These are phyloP conservation scores for Baronia brevicornis DNA, from an alignment of 2,888 invertebrate species.

Conservation along the genomic window DNA sequence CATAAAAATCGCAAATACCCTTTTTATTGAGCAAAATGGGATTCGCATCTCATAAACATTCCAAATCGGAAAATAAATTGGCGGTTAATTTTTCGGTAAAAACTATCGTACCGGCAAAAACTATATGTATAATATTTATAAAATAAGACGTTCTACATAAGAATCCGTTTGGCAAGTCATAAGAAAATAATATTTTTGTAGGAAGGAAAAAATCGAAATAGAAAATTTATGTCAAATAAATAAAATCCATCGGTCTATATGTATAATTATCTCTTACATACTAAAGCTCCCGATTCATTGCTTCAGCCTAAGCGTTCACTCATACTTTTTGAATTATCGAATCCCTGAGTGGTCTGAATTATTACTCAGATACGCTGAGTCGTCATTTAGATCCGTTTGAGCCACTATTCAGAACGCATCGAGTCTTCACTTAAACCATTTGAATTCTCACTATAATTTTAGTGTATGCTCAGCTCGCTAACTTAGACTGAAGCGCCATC, in stretches of 20 bases:
- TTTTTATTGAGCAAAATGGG: constrained; percentile 10
- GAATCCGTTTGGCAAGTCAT: constrained; percentile 48
- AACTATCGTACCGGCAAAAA: constrained; percentile 19
- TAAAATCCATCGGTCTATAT: constrained; percentile 6
- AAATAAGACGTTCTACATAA: constrained; percentile 30
- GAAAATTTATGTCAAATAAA: constrained; percentile 10
- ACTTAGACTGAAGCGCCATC: constrained; percentile 5
- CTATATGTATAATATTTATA: constrained; percentile 18
- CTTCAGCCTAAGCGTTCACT: too few species aligned
- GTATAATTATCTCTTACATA: too few species aligned
- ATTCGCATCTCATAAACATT: constrained; percentile 4
- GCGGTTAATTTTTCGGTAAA: constrained; percentile 19
- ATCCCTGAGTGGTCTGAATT: too few species aligned
- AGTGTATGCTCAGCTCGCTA: constrained; percentile 8
- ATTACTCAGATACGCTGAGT: too few species aligned
- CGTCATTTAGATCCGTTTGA: too few species aligned
- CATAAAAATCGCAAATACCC: constrained; percentile 8
- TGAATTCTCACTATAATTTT: constrained; percentile 2
- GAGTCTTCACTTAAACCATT: constrained; percentile 1
- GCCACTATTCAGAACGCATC: constrained; percentile 8
- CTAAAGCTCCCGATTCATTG: too few species aligned
- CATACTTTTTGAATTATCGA: too few species aligned
- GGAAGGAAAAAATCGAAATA: constrained; percentile 26
- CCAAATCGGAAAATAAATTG: not conserved
- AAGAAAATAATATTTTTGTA: constrained; percentile 24